Evolutionary conservation across 2,113 vertebrate species (phyloP), one percentile per base, ranked within the genome.

Genomic region (Capra hircus): DNA sequence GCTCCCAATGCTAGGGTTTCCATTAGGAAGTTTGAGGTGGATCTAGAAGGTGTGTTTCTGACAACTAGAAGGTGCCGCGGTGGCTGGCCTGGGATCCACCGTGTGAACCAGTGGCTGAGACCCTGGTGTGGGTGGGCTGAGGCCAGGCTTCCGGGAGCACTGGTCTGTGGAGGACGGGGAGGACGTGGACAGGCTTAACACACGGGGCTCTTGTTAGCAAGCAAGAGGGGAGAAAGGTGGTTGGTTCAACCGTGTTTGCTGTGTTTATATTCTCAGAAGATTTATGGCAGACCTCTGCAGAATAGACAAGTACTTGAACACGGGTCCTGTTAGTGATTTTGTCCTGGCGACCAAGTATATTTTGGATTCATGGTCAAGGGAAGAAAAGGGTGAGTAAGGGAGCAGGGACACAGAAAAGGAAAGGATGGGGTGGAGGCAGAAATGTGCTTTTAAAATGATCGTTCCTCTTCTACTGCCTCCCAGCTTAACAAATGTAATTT

Each of bases 381-480:
- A 67, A 87, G 45, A 77, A 55, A 86, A 62, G 9, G 15, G 23
- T 6, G 36, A 60, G 52, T 7, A 21, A 50, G n/a, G 36, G 57
- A 15, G 23, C 30, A 62, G 33, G 59, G 17, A 55, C 3, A 45
- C 19, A 40, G 36, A 40, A 36, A 43, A 57, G 15, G 78, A 50
- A 71, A 71, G 5, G 27, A 71, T 77, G 16, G 55, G 2, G 17
- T 6, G 25, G 48, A 90, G 85, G 45, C 5, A 62, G 23, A 86
- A 86, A 62, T 50, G 50, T 64, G 21, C 95, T 28, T 71, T 94
- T 64, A 30, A 96, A 91, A 88, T 67, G 36, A 13, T 67, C 11
- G 2, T 13, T 33, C 60, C 62, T 53, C 74, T 30, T 84, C n/a
- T 90, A 55, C 3, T 27, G 48, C 16, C 7, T 87, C 62, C 27